Evolutionary conservation across 2,888 invertebrate species (phyloP).

Genomic region (Calameuta pallipes): DNA sequence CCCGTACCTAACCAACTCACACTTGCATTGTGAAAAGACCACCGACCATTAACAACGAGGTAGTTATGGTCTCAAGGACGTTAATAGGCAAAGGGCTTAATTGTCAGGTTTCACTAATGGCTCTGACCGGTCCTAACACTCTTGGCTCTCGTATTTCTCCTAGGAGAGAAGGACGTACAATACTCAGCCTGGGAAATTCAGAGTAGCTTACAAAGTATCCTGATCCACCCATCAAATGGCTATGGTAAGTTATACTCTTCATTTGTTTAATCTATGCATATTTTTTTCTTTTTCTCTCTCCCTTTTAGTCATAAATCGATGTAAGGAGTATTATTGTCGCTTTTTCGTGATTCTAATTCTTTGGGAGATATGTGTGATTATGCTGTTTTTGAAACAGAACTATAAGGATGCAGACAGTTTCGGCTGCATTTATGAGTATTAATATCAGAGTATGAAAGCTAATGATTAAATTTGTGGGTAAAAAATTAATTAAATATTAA

Average conservation of each 20-base stretch:
- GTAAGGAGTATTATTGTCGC: too few species aligned
- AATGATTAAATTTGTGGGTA: too few species aligned
- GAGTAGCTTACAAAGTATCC: background rate
- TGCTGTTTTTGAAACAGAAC: too few species aligned
- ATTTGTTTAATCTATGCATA: background rate
- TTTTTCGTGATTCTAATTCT: too few species aligned
- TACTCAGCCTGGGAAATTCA: background rate
- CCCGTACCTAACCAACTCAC: background rate
- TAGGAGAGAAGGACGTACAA: background rate
- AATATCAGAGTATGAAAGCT: too few species aligned
- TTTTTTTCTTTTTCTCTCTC: too few species aligned
- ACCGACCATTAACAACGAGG: background rate
- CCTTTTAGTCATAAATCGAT: too few species aligned
- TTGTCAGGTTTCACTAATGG: conserved; percentile 4
- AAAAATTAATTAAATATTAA: too few species aligned
- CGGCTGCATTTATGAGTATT: too few species aligned
- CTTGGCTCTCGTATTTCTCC: background rate
- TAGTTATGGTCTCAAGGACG: background rate
- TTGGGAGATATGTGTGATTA: too few species aligned
- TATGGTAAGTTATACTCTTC: background rate
- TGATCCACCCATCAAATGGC: background rate
- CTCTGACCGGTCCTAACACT: conserved; percentile 1
- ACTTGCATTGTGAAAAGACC: background rate
- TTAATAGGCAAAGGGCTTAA: conserved; percentile 1
- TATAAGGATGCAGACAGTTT: too few species aligned